These are phyloP conservation scores for Entomyzon cyanotis DNA, from an alignment of 2,113 vertebrate species.

Conservation along the genomic window DNA sequence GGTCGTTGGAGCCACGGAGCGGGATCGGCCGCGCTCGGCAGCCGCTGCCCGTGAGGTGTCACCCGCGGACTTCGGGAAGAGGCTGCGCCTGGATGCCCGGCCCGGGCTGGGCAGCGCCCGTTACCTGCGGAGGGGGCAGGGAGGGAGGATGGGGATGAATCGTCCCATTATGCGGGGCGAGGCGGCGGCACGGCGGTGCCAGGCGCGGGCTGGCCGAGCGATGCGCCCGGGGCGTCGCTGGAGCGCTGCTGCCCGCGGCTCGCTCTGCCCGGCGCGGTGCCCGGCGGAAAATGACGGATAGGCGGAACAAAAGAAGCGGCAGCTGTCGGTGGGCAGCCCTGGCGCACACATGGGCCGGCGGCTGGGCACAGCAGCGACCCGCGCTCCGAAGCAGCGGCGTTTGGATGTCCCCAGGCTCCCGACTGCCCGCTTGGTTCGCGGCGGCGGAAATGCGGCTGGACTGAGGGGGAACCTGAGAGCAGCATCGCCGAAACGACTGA, in stretches of 20 bases:
- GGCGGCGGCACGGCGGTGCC: background rate
- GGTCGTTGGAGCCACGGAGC: background rate
- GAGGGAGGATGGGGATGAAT: background rate
- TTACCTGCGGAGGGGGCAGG: background rate
- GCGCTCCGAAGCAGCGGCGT: background rate
- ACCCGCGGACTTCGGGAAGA: background rate
- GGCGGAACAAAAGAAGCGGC: constrained; percentile 34
- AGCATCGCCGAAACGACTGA: accelerated
- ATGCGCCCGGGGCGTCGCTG: background rate
- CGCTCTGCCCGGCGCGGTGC: background rate
- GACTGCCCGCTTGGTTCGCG: background rate
- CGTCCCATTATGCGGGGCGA: background rate
- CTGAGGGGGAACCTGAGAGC: background rate
- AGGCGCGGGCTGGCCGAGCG: background rate
- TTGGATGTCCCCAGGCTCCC: background rate
- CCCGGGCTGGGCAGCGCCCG: background rate
- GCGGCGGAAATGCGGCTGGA: background rate
- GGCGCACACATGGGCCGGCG: background rate
- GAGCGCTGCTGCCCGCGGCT: background rate
- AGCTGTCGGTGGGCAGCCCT: background rate
- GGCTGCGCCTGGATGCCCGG: background rate
- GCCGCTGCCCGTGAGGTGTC: constrained; percentile 21
- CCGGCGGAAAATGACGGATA: background rate
- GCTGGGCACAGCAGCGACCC: background rate
- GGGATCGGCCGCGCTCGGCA: background rate